These are phyloP conservation scores for Bilobella aurantiaca DNA, from an alignment of 1,140 invertebrate species.

Conservation along the genomic window DNA sequence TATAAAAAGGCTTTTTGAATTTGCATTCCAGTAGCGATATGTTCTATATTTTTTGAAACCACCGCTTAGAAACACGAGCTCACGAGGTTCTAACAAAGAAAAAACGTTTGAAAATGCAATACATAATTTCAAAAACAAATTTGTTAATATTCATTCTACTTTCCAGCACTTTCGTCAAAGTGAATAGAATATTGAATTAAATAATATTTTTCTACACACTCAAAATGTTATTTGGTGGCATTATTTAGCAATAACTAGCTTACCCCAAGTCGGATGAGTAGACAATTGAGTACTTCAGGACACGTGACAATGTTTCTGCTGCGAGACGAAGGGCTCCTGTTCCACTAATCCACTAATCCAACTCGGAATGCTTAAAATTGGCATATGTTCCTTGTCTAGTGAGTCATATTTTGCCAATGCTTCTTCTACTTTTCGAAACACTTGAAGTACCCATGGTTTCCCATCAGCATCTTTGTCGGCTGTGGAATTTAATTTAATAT, in stretches of 20 bases:
- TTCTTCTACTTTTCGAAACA: conserved; percentile 83
- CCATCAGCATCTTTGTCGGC: conserved; percentile 88
- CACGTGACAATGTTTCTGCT: conserved; percentile 72
- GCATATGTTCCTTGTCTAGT: conserved; percentile 93
- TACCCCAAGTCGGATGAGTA: conserved; percentile 93
- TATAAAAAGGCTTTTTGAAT: conserved; percentile 65
- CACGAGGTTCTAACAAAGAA: conserved; percentile 76
- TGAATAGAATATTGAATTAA: no score
- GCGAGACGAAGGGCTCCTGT: conserved; percentile 82
- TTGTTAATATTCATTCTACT: no score
- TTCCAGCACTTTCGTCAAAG: no score
- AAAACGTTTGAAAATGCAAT: no score
- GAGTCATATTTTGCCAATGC: conserved; percentile 67
- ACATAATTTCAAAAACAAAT: no score
- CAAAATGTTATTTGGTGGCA: no score
- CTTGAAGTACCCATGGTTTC: conserved; percentile 93
- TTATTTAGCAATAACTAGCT: conserved; percentile 3
- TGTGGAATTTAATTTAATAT: no score
- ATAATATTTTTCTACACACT: no score
- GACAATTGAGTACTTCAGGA: conserved; percentile 65
- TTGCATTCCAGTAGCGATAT: conserved; percentile 89
- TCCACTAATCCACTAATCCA: conserved; percentile 86
- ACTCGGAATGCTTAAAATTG: conserved; percentile 75
- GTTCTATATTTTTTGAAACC: conserved; percentile 70
- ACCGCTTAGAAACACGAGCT: conserved; percentile 71